Base-by-base conservation (phyloP, 2,888 invertebrate genomes). In the Monopis laevigella region DNA sequence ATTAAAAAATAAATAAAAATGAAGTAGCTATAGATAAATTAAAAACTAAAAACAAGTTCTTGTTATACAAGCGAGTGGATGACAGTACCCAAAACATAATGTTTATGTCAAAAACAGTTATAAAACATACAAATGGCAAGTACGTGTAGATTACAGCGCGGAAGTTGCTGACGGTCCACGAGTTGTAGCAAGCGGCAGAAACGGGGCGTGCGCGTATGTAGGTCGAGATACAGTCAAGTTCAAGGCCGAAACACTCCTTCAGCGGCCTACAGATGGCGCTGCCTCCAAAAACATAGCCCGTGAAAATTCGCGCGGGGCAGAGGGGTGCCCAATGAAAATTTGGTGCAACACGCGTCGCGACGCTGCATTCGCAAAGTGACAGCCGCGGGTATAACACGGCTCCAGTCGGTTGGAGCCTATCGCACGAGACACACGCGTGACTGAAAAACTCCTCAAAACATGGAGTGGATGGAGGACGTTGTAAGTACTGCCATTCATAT, bases 401-500 rank as follows among this genome's bases (percentile, higher is more conserved):
- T 11, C 40, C 40, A 27, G 40, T 18, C 40, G 16, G 17, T 29
- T 26, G 12, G 29, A 6, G 19, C 18, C 29, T 40, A 16, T 12
- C 40, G 28, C 3, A 11, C 40, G 40, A 27, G 11, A 29, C 40
- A 17, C 29, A 40, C 28, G 28, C 17, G 18, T 29, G 19, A 27
- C 3, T 8, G 19, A 40, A 12, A 14, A 29, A 28, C 28, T 12
- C 12, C 39, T 14, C 11, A 7, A 11, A 61, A 62, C 59, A 80
- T 78, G 78, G 78, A 80, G 65, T 78, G 78, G 78, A 77, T 80
- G 73, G 77, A 75, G 51, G 73, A 80, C 53, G 72, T 80, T 72
- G 78, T 80, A 55, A 63, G 78, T 78, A 70, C 53, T 26, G 2
- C 17, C 11, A 21, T 17, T 17, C 4, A 14, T 30, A 3, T 12